These are phyloP conservation scores for Enteromius viviparus DNA, from an alignment of 2,797 vertebrate genomes.

Conservation along the genomic window DNA sequence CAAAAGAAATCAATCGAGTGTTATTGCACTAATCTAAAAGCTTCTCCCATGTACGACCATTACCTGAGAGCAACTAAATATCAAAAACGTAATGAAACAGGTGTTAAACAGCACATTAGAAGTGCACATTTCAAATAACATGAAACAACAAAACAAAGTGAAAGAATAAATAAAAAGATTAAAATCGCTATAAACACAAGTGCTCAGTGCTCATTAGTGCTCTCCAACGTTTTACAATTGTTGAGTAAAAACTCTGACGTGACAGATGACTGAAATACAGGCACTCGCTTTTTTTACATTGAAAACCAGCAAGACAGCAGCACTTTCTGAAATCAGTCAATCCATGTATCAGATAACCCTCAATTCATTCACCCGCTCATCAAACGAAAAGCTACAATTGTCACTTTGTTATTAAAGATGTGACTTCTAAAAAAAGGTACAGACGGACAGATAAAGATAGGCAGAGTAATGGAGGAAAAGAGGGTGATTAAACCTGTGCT, in stretches of 20 bases:
- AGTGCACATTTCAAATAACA: conserved; percentile 7
- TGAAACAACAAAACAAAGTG: background rate
- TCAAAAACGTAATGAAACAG: background rate
- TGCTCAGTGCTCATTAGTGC: conserved; percentile 23
- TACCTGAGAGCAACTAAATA: conserved; percentile 21
- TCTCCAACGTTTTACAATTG: background rate
- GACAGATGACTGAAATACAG: conserved; percentile 15
- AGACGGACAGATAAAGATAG: background rate
- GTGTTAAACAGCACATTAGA: conserved; percentile 4
- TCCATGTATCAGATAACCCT: background rate
- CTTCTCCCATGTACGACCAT: background rate
- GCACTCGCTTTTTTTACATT: background rate
- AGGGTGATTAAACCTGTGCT: background rate
- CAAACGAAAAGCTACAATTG: background rate
- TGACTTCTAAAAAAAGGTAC: background rate
- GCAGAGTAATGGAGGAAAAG: background rate
- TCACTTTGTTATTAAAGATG: background rate
- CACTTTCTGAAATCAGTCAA: background rate
- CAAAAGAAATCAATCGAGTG: conserved; percentile 15
- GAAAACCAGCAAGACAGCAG: conserved; percentile 34
- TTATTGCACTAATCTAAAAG: conserved; percentile 35
- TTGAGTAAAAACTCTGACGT: background rate
- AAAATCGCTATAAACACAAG: conserved; percentile 1
- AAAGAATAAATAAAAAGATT: background rate
- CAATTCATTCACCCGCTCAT: background rate